A percentile compares a stretch with the other conserved stretches of the same genome.
These are phyloP conservation scores for Rugalucina vietnamica DNA, from an alignment of 2,888 invertebrate genomes.

Conservation along the genomic window DNA sequence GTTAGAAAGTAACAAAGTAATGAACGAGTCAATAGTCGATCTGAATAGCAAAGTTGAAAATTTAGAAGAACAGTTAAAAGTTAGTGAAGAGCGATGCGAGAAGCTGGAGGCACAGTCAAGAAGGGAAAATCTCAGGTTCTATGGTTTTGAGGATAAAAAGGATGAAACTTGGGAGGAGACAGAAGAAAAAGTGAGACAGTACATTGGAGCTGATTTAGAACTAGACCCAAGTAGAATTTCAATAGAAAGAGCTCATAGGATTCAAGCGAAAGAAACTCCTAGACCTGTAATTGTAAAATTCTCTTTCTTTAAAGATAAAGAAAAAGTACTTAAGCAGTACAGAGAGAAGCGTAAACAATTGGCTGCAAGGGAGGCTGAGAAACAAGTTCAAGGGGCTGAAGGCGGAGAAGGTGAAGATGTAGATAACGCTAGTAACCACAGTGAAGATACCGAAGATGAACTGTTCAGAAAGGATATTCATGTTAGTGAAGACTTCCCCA, in stretches of 20 bases:
- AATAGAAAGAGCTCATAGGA: not conserved
- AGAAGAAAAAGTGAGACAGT: not conserved
- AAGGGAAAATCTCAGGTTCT: too few relatives aligned
- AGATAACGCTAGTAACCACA: too few relatives aligned
- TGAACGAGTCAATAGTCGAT: too few relatives aligned
- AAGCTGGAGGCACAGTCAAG: too few relatives aligned
- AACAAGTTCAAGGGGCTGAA: not conserved
- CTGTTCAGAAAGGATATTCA: not conserved
- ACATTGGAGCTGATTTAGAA: not conserved
- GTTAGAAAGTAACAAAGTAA: too few relatives aligned
- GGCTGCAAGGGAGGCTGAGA: not conserved
- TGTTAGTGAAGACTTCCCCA: not conserved
- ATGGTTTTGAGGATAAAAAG: too few relatives aligned
- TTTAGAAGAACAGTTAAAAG: too few relatives aligned
- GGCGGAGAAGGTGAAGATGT: too few relatives aligned
- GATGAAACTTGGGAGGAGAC: not conserved
- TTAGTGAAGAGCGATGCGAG: too few relatives aligned
- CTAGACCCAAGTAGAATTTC: not conserved
- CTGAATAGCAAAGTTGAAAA: too few relatives aligned
- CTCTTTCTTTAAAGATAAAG: not conserved
- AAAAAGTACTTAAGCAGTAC: not conserved
- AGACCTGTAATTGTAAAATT: not conserved
- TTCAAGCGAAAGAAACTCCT: not conserved
- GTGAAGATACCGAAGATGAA: not conserved
- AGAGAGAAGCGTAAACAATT: not conserved